A percentile compares a stretch with the other conserved stretches of the same genome.
Conservation (phyloP, 1,140 invertebrate genomes). For the Ruditapes philippinarum region DNA sequence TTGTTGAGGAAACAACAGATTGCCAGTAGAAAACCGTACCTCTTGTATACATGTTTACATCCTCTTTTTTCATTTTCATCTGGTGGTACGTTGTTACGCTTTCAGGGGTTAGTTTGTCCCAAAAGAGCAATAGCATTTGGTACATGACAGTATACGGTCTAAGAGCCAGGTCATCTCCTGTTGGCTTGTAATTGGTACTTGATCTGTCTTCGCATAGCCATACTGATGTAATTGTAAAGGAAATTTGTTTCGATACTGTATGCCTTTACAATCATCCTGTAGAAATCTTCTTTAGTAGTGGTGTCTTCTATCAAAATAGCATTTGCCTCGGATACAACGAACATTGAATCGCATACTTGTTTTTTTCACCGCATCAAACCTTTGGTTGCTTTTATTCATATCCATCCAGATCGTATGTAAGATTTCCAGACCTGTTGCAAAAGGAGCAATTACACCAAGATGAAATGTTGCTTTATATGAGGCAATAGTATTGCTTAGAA, state of each 20-base stretch:
- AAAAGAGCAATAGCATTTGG: conserved; percentile 57
- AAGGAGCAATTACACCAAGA: background rate
- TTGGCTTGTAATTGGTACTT: conserved; percentile 24
- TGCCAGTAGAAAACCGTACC: conserved; percentile 45
- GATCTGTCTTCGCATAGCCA: conserved; percentile 38
- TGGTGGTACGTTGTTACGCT: conserved; percentile 21
- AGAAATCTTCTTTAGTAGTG: conserved; percentile 8
- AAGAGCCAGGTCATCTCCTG: conserved; percentile 49
- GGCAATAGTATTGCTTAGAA: conserved; percentile 43
- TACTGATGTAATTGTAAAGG: conserved; percentile 42
- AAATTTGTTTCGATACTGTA: conserved; percentile 51
- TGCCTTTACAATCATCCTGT: background rate
- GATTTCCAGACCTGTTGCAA: background rate
- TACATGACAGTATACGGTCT: conserved; percentile 59
- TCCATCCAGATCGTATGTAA: conserved; percentile 23
- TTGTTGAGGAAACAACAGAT: conserved; percentile 36
- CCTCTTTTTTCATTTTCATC: conserved; percentile 35
- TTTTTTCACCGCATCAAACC: conserved; percentile 32
- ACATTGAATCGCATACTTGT: conserved; percentile 11
- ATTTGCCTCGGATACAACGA: background rate
- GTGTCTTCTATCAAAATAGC: background rate
- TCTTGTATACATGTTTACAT: conserved; percentile 30
- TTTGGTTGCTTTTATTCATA: background rate
- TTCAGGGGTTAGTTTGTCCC: conserved; percentile 19
- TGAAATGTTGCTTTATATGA: conserved; percentile 53